Evolutionary conservation across 2,113 vertebrate genomes (phyloP).

Genomic region (Pluvialis apricaria): DNA sequence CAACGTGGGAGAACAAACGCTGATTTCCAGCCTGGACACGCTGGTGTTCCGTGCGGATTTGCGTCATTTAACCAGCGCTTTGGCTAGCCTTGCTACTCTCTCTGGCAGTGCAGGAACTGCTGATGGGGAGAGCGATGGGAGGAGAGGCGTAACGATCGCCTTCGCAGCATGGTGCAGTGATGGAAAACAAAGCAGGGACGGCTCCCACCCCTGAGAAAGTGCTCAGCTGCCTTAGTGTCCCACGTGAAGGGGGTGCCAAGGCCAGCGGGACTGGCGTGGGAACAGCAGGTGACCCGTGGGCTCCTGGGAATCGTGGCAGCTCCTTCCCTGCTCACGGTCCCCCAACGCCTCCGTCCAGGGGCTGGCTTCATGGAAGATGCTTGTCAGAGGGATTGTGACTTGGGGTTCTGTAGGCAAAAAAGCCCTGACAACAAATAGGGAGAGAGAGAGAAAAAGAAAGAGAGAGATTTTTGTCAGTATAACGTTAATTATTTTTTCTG

Average conservation of each 20-base stretch:
- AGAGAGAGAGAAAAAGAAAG: no score
- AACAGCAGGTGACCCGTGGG: fast-evolving
- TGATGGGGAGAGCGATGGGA: fast-evolving
- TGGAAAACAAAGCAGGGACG: neutral
- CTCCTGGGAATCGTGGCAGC: fast-evolving
- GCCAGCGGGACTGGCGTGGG: fast-evolving
- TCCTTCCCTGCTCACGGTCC: neutral
- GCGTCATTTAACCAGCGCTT: fast-evolving
- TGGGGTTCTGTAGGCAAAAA: neutral
- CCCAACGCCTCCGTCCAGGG: fast-evolving
- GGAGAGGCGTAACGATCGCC: fast-evolving
- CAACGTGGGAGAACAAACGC: fast-evolving
- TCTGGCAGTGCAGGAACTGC: fast-evolving
- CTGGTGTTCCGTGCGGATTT: fast-evolving
- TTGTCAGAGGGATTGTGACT: fast-evolving
- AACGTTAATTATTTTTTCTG: neutral
- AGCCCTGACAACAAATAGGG: fast-evolving
- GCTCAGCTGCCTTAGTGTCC: neutral
- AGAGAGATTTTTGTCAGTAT: neutral
- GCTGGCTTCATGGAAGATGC: no score
- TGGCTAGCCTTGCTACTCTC: neutral
- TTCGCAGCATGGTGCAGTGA: fast-evolving
- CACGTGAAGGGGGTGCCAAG: fast-evolving
- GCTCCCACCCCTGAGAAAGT: neutral
- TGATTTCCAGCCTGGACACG: fast-evolving